Evolutionary conservation across 2,797 vertebrate species (phyloP), one percentile per base, ranked within the genome.

Genomic region (Toxotes lorentzi): DNA sequence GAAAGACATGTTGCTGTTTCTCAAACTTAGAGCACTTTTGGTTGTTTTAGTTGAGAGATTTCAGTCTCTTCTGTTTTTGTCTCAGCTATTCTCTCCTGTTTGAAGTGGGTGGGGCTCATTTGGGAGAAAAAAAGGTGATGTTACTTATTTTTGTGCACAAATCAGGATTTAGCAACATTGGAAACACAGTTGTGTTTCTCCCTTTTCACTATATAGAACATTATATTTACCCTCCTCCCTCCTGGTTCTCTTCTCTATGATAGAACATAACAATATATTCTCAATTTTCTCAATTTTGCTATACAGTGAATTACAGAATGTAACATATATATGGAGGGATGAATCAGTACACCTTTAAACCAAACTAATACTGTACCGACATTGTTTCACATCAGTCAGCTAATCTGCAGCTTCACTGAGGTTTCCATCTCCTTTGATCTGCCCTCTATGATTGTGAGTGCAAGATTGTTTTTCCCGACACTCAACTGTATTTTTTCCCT

Each of bases 371-470:
- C 14, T 66, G 27, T 9, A 61, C 14, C 66, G 54, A 65, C 57
- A 34, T 50, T 41, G 9, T 67, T 75, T 59, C 54, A 45, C 45
- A 54, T 48, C 43, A 35, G 53, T 78, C 45, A 54, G 35, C 57
- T 24, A 66, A 70, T 38, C 73, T 70, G 64, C 38, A 63, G 43
- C 83, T 82, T 83, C 60, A 61, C 58, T 19, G 35, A 69, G 68
- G 17, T 57, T 81, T 84, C 38, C 64, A 57, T 59, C 40, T 41
- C 19, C 68, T 87, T 87, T 90, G 58, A 92, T 87, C 73, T 34
- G 51, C 58, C 34, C 47, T 57, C 40, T 51, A 58, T 21, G 51
- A 23, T 63, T 73, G 43, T 40, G 40, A 74, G 62, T 35, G 27
- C 7, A 60, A 54, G 68, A 73, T 83, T 83, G 56, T 82, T 79